Base-by-base conservation (phyloP, 2,888 invertebrate species). In the Andrena bucephala region DNA sequence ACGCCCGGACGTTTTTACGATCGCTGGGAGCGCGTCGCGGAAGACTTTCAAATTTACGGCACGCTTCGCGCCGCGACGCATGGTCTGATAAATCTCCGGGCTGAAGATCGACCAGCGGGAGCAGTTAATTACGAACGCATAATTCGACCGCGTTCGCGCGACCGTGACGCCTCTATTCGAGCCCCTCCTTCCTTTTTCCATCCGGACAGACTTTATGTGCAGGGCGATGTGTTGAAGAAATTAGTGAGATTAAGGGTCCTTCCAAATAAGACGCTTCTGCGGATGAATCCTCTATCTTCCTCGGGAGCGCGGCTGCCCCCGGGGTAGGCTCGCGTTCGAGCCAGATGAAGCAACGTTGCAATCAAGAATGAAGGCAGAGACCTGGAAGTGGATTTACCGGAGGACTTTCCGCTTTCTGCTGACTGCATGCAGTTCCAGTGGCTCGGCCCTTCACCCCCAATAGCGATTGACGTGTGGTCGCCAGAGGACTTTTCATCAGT, bases 1-100 rank as follows among this genome's bases (percentile, higher is more conserved):
- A 24, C 50, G 70, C 4, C 68, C 27, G 33, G 82, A 87, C 87
- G 78, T 84, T 87, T 87, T 87, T 87, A 87, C 81, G 85, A 76
- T 68, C 85, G 73, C 20, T 48, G 83, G 80, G 73, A 83, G 77
- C 69, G 72, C 59, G 59, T 24, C 27, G 33, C 62, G 20, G 59
- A 27, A 65, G 73, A 71, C 66, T 70, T 60, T 52, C 70, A 68
- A 76, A 84, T 84, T 79, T 84, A 84, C 74, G 70, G 65, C 69
- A 8, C 62, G 66, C 50, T 63, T 76, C 76, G 57, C 36, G 33
- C 67, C 48, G 66, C 24, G 42, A 20, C 59, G 29, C 68, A 79
- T 70, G 75, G 79, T 84, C 70, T 71, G 76, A 77, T 74, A 62
- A 83, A 71, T 72, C 70, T 63, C 36, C 42, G 71, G 52, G 66